Evolutionary conservation across 2,113 vertebrate genomes (phyloP).

Genomic region (Probosciger aterrimus): DNA sequence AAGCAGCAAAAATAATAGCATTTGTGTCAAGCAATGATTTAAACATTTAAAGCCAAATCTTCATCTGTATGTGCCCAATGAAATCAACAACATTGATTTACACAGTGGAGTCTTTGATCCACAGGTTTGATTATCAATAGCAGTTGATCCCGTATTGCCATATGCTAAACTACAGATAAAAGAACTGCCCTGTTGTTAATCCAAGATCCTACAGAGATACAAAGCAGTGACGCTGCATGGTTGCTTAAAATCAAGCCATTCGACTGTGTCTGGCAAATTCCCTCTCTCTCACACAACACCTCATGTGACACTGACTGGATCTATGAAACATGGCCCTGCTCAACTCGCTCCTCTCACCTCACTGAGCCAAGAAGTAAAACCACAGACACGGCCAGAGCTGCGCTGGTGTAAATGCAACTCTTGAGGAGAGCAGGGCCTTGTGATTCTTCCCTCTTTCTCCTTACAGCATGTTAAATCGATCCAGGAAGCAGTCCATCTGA

Average conservation of each 20-base stretch:
- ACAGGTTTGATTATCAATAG: neutral
- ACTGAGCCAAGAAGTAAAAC: neutral
- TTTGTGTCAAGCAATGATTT: neutral
- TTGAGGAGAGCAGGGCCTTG: neutral
- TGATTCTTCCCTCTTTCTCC: neutral
- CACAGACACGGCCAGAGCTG: rapidly evolving
- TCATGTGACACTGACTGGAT: neutral
- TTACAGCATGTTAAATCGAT: constrained; percentile 9
- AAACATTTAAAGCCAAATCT: neutral
- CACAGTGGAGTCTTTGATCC: neutral
- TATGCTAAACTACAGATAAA: neutral
- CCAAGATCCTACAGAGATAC: neutral
- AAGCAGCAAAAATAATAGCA: neutral
- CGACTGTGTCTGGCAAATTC: neutral
- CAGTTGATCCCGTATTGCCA: neutral
- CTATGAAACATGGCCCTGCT: neutral
- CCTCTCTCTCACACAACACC: neutral
- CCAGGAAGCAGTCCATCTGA: neutral
- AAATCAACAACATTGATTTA: neutral
- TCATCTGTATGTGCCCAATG: neutral
- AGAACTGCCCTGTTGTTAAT: neutral
- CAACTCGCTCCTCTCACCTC: neutral
- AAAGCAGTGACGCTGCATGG: neutral
- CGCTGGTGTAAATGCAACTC: neutral
- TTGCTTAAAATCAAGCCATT: constrained; percentile 15